These are phyloP conservation scores for Haliclystus octoradiatus DNA, from an alignment of 30 jellyfish, hydroid and myxozoan genomes.

Conservation along the genomic window DNA sequence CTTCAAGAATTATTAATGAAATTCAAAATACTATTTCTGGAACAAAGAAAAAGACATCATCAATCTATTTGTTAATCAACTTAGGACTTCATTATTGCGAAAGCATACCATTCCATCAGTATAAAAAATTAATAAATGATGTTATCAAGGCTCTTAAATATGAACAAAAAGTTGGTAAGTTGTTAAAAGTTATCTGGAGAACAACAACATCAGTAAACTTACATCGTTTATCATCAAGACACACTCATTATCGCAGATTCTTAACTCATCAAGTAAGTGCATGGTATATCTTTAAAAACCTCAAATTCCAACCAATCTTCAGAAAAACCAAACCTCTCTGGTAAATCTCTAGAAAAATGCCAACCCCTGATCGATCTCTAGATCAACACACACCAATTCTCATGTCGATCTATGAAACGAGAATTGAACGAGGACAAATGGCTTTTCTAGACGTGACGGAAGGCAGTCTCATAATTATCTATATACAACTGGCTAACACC, in stretches of 20 bases:
- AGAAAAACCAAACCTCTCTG: no score
- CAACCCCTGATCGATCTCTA: no score
- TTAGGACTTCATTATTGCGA: slow-evolving; percentile 58
- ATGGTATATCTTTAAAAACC: not conserved
- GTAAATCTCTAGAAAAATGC: no score
- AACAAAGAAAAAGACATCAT: slow-evolving; percentile 9
- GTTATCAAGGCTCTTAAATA: slow-evolving; percentile 12
- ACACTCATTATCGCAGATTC: slow-evolving; percentile 35
- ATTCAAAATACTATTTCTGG: slow-evolving; percentile 2
- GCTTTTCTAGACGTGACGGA: no score
- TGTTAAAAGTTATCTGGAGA: slow-evolving; percentile 48
- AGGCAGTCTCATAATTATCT: no score
- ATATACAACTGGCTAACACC: no score
- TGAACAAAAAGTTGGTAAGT: not conserved
- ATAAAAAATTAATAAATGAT: slow-evolving; percentile 13
- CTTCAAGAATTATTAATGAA: slow-evolving; percentile 21
- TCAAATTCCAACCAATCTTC: no score
- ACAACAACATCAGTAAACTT: slow-evolving; percentile 52
- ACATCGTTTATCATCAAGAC: slow-evolving; percentile 35
- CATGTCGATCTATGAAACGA: no score
- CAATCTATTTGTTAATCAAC: slow-evolving; percentile 23
- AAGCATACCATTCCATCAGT: slow-evolving; percentile 26
- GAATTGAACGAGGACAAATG: no score
- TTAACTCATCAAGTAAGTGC: slow-evolving; percentile 47
- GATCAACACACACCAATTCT: no score